Conservation (phyloP, 2,797 vertebrate genomes). For the Basileuterus tristriatus region DNA sequence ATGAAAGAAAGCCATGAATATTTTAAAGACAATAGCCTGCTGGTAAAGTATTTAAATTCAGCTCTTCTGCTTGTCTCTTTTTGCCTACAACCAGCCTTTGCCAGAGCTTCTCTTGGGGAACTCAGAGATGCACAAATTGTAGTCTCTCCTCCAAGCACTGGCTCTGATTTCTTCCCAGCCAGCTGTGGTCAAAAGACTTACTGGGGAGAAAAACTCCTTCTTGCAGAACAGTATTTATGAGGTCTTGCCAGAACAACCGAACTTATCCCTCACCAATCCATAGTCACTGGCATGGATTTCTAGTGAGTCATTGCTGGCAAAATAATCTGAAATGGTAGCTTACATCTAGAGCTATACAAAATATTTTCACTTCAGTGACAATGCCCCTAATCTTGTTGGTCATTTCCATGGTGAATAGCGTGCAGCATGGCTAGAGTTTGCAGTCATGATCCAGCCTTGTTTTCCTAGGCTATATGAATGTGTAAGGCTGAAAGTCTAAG, state of each 20-base stretch:
- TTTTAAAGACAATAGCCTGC: constrained; percentile 42
- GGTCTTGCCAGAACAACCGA: not conserved
- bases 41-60: constrained; percentile 2
- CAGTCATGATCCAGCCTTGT: not conserved
- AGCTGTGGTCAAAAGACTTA: not conserved
- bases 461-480: not conserved
- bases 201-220: constrained; percentile 1
- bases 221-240: not conserved
- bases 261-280: not conserved
- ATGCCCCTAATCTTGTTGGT: not conserved
- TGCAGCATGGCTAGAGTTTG: not conserved
- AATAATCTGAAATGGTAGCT: not conserved
- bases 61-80: not conserved
- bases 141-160: not conserved
- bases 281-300: not conserved
- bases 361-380: not conserved
- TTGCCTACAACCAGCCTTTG: not conserved
- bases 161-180: not conserved
- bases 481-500: not conserved
- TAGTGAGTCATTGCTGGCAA: not conserved
- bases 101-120: not conserved
- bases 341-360: not conserved
- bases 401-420: not conserved
- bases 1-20: constrained; percentile 36
- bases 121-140: not conserved